Percentiles rank a stretch among this genome's conserved stretches.
Conservation (phyloP, 2,888 invertebrate genomes). For the Stenodera caucasica region DNA sequence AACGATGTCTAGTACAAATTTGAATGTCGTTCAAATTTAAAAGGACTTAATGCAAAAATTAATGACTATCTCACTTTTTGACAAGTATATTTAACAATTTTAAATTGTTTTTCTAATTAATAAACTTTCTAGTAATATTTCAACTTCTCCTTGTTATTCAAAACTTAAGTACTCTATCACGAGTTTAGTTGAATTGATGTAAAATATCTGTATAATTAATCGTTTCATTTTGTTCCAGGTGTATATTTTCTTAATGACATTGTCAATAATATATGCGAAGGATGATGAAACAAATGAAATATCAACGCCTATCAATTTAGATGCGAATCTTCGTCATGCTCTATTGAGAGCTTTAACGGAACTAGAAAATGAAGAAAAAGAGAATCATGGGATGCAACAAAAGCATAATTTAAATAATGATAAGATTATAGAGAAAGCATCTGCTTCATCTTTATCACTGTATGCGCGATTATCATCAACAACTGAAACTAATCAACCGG, state of each 20-base stretch:
- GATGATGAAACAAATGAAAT: constrained; percentile 55
- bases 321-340: constrained; percentile 74
- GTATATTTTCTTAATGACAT: constrained; percentile 22
- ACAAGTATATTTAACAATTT: too few species aligned
- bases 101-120: too few species aligned
- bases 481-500: constrained; percentile 10
- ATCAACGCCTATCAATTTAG: constrained; percentile 64
- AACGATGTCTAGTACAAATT: too few species aligned
- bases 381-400: constrained; percentile 50
- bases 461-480: constrained; percentile 55
- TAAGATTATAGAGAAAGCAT: constrained; percentile 54
- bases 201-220: too few species aligned
- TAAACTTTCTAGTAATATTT: too few species aligned
- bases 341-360: constrained; percentile 75
- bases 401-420: constrained; percentile 44
- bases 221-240: constrained; percentile 24
- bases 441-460: constrained; percentile 64
- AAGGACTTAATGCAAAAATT: too few species aligned
- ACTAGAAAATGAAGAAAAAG: constrained; percentile 67
- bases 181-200: constrained; percentile 5
- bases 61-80: too few species aligned
- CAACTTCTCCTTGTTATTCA: too few species aligned
- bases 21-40: too few species aligned
- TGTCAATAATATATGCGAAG: constrained; percentile 19
- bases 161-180: constrained; percentile 12